phyloP scores from a whole-genome alignment of 2,888 invertebrate genomes.

The Parasteatoda lunata region DNA sequence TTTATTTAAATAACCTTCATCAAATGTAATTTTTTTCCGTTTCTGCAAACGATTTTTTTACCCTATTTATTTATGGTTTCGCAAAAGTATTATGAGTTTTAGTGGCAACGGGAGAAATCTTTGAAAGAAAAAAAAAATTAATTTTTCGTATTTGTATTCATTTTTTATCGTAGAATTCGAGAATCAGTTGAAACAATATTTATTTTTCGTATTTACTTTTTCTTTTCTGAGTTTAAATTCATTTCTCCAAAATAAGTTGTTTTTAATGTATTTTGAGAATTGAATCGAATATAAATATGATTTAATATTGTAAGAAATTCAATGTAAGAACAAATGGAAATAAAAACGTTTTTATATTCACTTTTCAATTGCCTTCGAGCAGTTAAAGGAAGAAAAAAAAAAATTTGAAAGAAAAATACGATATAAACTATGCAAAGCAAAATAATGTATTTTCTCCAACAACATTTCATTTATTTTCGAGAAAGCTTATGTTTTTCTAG shows the following conservation, averaged over 20 bases:
- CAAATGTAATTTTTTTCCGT: constrained; percentile 6
- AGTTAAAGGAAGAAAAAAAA: not conserved
- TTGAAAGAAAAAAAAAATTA: constrained; percentile 12
- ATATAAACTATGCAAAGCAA: constrained; percentile 2
- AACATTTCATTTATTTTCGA: too few relatives aligned
- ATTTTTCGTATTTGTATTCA: not conserved
- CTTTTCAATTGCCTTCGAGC: not conserved
- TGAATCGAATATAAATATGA: constrained; percentile 41
- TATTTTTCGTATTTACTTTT: constrained; percentile 20
- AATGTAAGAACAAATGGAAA: not conserved
- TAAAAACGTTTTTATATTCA: constrained; percentile 1
- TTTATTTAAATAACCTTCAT: constrained; percentile 40
- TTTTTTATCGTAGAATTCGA: not conserved
- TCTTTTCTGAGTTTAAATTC: constrained; percentile 2
- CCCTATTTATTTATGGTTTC: not conserved
- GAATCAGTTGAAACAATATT: constrained; percentile 6
- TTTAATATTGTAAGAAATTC: constrained; percentile 28
- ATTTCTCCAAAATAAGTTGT: constrained; percentile 23
- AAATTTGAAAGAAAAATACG: not conserved
- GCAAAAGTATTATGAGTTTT: not conserved
- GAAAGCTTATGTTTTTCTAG: too few relatives aligned
- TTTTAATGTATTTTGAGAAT: constrained; percentile 35
- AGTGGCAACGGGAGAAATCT: constrained; percentile 22
- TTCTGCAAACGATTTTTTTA: not conserved
- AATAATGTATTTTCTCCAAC: not conserved